These are phyloP conservation scores for Carpatolechia fugitivella DNA, from an alignment of 2,888 invertebrate genomes.

Conservation along the genomic window DNA sequence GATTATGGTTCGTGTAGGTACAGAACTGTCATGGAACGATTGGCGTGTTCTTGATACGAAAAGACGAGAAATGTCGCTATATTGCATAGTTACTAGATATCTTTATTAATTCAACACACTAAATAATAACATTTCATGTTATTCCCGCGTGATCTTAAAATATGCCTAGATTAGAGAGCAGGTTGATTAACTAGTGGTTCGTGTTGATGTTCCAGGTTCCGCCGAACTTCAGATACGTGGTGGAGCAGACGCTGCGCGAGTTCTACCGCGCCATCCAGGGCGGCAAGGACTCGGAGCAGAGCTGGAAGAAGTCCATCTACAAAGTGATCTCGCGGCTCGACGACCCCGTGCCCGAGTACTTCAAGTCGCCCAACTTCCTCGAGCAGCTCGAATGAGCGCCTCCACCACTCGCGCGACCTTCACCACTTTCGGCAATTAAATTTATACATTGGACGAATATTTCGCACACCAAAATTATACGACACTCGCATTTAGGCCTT, in stretches of 20 bases:
- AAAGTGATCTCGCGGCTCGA: constrained; percentile 99
- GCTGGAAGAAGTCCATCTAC: constrained; percentile 99
- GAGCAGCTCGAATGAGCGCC: constrained; percentile 94
- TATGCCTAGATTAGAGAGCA: too few species aligned
- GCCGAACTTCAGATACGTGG: constrained; percentile 96
- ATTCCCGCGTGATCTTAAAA: too few species aligned
- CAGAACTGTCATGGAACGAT: too few species aligned
- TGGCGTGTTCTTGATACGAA: too few species aligned
- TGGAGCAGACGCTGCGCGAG: constrained; percentile 98
- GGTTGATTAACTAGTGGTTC: not conserved
- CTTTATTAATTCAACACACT: too few species aligned
- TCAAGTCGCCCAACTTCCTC: constrained; percentile 99
- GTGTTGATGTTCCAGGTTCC: constrained; percentile 87
- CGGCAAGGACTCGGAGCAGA: constrained; percentile 98
- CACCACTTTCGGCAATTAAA: constrained; percentile 57
- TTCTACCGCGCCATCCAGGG: constrained; percentile 99
- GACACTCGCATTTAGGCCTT: constrained; percentile 85
- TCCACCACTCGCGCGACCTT: constrained; percentile 44
- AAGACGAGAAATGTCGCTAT: too few species aligned
- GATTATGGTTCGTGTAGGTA: too few species aligned
- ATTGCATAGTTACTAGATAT: too few species aligned
- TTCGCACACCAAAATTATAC: constrained; percentile 81
- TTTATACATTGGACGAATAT: constrained; percentile 65
- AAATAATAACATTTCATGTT: too few species aligned
- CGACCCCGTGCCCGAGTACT: constrained; percentile 99